Evolutionary conservation across 2,888 invertebrate species (phyloP).

Genomic region (Tetranychus truncatus): DNA sequence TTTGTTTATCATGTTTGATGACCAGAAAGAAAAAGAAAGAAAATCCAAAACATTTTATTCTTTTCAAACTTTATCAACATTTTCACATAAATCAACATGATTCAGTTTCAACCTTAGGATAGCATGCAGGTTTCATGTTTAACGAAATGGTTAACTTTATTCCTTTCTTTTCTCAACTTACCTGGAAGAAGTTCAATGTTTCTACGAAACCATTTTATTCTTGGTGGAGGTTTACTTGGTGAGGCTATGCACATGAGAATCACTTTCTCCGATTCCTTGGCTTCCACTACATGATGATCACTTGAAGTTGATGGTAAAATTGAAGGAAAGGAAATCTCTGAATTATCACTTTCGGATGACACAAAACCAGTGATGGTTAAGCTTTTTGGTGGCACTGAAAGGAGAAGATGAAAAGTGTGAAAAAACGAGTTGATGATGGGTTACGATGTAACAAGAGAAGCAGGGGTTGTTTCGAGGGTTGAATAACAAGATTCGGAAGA

Average conservation of each 20-base stretch:
- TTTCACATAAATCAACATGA: too few species aligned
- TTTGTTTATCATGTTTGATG: neutral
- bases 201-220: conserved; percentile 26
- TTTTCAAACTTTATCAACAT: too few species aligned
- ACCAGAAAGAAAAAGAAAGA: neutral
- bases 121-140: too few species aligned
- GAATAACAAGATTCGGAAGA: too few species aligned
- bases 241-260: conserved; percentile 25
- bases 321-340: conserved; percentile 3
- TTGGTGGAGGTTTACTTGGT: conserved; percentile 26
- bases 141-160: too few species aligned
- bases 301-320: neutral
- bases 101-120: neutral
- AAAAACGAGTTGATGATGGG: neutral
- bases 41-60: neutral
- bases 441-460: neutral
- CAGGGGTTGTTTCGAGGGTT: neutral
- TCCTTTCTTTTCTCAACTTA: neutral
- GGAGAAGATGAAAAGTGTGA: conserved; percentile 6
- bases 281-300: conserved; percentile 23
- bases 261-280: conserved; percentile 26
- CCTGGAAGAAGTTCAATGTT: conserved; percentile 23
- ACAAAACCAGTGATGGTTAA: conserved; percentile 22
- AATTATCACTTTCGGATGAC: conserved; percentile 12
- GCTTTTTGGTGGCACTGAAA: conserved; percentile 23